Base-by-base conservation (phyloP, 2,113 vertebrate genomes). In the Chionodraco myersi region DNA sequence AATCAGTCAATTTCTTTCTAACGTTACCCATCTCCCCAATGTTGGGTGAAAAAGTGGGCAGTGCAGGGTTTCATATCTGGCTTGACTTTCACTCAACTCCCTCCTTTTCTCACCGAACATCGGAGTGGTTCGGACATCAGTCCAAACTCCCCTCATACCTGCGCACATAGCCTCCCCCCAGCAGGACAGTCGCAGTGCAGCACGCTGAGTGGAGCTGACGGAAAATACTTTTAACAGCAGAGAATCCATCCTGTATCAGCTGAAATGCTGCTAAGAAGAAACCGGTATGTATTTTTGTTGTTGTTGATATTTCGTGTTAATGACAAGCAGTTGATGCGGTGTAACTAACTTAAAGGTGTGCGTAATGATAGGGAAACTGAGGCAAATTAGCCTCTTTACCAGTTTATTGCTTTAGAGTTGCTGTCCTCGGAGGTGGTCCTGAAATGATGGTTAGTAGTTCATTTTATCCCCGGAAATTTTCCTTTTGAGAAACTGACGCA, bases 111-210 rank as follows among this genome's bases (percentile, higher is more conserved):
- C 47, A 66, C 60, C 47, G 47, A 87, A 66, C 77, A 53, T 78
- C 41, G 51, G 81, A 83, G 86, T 45, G 49, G 66, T 54, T 79
- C 80, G 64, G 82, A 68, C 84, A 34, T 45, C 75, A 72, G 61
- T 30, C 49, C 58, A 59, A 56, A 75, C 72, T 61, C 68, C 48
- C 54, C 15, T 61, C 60, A 67, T 69, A 93, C 91, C 91, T 94
- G 89, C 76, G 76, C 86, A 87, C 51, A 86, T 77, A 65, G 51
- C n/a, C 41, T 12, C 61, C 58, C n/a, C n/a, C 64, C 13, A 36
- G 56, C 78, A 30, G 85, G 76, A 89, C 72, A 89, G 89, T 34
- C 92, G 90, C 92, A 94, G 80, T 93, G 92, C 92, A 92, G 89
- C 90, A 93, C 75, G 73, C 82, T 45, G 69, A 74, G 74, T 54